Conservation (phyloP, 2,888 invertebrate genomes). For the Callosobruchus maculatus region DNA sequence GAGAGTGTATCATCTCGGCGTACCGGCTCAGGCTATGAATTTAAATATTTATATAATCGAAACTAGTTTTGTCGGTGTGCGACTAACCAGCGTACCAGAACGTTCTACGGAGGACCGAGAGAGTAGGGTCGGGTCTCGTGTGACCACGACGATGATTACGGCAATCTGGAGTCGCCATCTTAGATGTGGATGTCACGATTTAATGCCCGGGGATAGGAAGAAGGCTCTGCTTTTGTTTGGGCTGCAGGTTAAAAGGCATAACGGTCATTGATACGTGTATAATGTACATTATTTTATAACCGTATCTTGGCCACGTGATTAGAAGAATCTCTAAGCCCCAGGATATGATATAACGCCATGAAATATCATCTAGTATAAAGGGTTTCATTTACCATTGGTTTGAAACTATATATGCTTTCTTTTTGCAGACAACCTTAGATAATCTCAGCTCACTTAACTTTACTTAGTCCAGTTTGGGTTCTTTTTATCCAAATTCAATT, state of each 20-base stretch:
- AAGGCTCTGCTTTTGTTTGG: neutral
- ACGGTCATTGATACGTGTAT: neutral
- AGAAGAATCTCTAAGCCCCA: too few species aligned
- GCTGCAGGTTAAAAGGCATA: neutral
- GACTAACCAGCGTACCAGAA: neutral
- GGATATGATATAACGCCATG: too few species aligned
- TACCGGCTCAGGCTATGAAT: neutral
- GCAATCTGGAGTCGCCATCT: constrained; percentile 36
- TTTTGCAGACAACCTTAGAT: too few species aligned
- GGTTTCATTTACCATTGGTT: too few species aligned
- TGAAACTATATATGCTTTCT: too few species aligned
- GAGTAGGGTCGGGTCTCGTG: constrained; percentile 23
- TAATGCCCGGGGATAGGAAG: constrained; percentile 21
- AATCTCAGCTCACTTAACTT: too few species aligned
- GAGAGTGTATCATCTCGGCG: neutral
- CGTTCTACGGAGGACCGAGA: neutral
- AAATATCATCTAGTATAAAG: too few species aligned
- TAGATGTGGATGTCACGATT: constrained; percentile 26
- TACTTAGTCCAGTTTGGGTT: too few species aligned
- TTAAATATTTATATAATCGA: neutral
- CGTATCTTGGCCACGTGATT: too few species aligned
- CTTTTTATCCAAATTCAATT: too few species aligned
- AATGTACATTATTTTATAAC: neutral
- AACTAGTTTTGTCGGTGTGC: neutral
- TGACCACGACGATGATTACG: constrained; percentile 34